These are phyloP conservation scores for Piscicola geometra DNA, from an alignment of 2,888 invertebrate genomes.

Conservation along the genomic window DNA sequence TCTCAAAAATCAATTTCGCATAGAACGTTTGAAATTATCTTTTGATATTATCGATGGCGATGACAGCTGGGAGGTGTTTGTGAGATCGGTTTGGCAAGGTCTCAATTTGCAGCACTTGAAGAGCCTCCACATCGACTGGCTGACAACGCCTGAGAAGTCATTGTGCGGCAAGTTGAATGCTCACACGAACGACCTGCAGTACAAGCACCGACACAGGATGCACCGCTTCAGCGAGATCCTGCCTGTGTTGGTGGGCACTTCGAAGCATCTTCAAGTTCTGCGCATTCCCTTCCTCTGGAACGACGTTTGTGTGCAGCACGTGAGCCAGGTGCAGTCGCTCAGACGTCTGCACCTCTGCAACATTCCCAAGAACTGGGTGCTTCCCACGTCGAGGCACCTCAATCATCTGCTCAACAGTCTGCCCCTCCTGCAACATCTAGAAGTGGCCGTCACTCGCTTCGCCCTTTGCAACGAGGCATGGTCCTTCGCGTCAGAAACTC, in stretches of 20 bases:
- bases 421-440: not conserved
- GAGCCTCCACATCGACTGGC: conserved; percentile 11
- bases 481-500: not conserved
- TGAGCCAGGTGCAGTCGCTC: not conserved
- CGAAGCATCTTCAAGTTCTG: not conserved
- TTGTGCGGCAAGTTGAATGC: not conserved
- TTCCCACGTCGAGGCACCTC: not conserved
- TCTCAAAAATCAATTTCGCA: conserved; percentile 46
- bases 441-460: not conserved
- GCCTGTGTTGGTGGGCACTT: not conserved
- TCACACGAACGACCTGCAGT: conserved; percentile 7
- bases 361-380: not conserved
- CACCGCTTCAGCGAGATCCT: not conserved
- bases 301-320: not conserved
- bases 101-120: conserved; percentile 32
- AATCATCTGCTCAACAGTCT: not conserved
- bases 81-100: conserved; percentile 46
- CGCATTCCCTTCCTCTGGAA: not conserved
- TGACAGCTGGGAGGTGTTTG: conserved; percentile 48
- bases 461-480: not conserved
- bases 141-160: not conserved
- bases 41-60: conserved; percentile 52
- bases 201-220: not conserved
- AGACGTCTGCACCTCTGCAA: not conserved
- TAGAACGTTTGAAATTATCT: conserved; percentile 51